Base-by-base conservation (phyloP, 1,140 invertebrate species). In the Glossosoma conforme region DNA sequence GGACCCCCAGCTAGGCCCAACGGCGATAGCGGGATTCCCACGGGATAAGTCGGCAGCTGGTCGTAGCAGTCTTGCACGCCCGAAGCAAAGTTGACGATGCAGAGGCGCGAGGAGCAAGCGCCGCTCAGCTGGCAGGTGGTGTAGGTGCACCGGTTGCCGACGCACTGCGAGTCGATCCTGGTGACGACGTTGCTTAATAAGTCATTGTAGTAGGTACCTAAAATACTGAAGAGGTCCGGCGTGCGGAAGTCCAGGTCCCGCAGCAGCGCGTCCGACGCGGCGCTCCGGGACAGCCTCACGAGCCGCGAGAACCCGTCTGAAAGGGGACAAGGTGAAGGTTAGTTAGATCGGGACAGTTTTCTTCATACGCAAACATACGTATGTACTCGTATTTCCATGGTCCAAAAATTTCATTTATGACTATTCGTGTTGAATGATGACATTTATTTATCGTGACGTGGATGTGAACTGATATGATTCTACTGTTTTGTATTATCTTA, bases 171-270 rank as follows among this genome's bases (percentile, higher is more conserved):
- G 30, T 44, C 17, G 3, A 54, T 14, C 19, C 13, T 50, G 2
- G 5, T 30, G 42, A 30, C 3, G 5, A 19, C 10, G 21, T 54
- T 43, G 18, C 25, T 15, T 15, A 36, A 10, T 21, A 36, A 25
- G 28, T n/a, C 20, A 32, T 40, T 33, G 14, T 18, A 17, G 33
- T 50, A 55, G 19, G 20, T 50, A 49, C 52, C 46, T 49, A 55
- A 24, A 28, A 55, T 37, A 35, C 32, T 45, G 44, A 25, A 44
- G 22, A 55, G 28, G 36, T 36, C 37, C n/a, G 38, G 36, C 2
- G 17, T 14, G 11, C 14, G 18, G 41, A 44, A 20, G 32, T 24
- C 38, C 25, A 43, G 18, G 41, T 43, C 41, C 2, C 9, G 20
- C 19, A 21, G 14, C 3, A 21, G 37, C 37, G 11, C 18, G n/a